Evolutionary conservation across 2,113 vertebrate species (phyloP).

Genomic region (Caranx melampygus): DNA sequence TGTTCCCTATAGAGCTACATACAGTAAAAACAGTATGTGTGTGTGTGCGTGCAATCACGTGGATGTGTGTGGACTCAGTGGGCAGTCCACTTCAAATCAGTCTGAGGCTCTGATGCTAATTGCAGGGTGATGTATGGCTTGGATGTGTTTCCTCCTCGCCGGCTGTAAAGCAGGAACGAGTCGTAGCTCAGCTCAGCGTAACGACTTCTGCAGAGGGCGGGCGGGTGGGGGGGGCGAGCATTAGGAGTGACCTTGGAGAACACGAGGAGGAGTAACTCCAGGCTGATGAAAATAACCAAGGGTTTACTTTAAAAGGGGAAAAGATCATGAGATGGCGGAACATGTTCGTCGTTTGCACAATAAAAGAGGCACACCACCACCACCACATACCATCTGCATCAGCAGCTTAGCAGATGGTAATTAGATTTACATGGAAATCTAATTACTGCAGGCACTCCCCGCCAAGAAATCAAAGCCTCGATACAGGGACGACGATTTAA

Average conservation of each 20-base stretch:
- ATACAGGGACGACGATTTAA: neutral
- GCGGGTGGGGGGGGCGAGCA: constrained; percentile 30
- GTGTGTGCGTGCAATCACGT: neutral
- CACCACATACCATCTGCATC: constrained; percentile 31
- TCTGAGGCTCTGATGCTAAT: constrained; percentile 69
- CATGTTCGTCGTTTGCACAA: constrained; percentile 44
- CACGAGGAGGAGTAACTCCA: constrained; percentile 20
- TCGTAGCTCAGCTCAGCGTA: constrained; percentile 26
- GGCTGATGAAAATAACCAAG: constrained; percentile 52
- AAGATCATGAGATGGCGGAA: constrained; percentile 48
- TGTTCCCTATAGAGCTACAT: constrained; percentile 2
- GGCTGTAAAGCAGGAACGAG: constrained; percentile 49
- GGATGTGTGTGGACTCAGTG: constrained; percentile 7
- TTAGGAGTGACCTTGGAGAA: constrained; percentile 49
- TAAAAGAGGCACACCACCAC: constrained; percentile 23
- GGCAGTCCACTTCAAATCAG: constrained; percentile 44
- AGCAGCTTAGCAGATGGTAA: constrained; percentile 62
- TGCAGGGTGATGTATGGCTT: constrained; percentile 77
- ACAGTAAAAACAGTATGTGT: neutral
- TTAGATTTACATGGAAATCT: constrained; percentile 72
- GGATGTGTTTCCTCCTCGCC: constrained; percentile 35
- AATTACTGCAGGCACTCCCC: constrained; percentile 56
- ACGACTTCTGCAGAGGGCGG: constrained; percentile 60
- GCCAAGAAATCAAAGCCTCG: constrained; percentile 15
- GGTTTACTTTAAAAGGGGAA: constrained; percentile 46